Evolutionary conservation across 2,888 invertebrate genomes (phyloP).

Genomic region (Leptinotarsa peninsularis): DNA sequence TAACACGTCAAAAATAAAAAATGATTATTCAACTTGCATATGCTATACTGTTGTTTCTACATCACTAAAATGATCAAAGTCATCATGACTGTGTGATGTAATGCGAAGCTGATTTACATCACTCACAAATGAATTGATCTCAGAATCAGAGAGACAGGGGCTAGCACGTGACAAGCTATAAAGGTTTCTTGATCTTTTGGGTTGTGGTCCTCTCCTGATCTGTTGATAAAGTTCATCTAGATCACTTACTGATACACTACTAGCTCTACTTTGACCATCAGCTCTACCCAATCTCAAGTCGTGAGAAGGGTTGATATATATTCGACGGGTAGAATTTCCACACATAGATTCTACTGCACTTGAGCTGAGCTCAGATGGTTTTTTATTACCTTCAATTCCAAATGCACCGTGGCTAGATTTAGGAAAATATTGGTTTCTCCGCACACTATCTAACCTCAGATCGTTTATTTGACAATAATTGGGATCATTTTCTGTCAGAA

Average conservation of each 20-base stretch:
- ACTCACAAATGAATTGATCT: conserved; percentile 57
- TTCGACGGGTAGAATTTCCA: conserved; percentile 53
- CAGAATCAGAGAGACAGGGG: conserved; percentile 62
- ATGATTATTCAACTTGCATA: background rate
- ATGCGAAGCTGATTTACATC: conserved; percentile 49
- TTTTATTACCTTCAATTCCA: conserved; percentile 33
- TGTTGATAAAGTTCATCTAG: conserved; percentile 79
- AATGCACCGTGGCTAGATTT: conserved; percentile 41
- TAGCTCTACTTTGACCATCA: conserved; percentile 71
- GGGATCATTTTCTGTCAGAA: conserved; percentile 42
- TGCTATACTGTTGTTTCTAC: conserved; percentile 56
- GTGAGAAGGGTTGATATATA: conserved; percentile 68
- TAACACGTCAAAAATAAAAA: background rate
- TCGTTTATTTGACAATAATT: conserved; percentile 45
- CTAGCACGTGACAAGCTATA: conserved; percentile 49
- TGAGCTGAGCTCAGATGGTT: conserved; percentile 48
- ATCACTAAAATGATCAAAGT: conserved; percentile 51
- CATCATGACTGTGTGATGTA: conserved; percentile 47
- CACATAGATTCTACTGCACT: conserved; percentile 54
- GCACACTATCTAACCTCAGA: conserved; percentile 30
- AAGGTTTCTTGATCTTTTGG: conserved; percentile 39
- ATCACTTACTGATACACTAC: conserved; percentile 71
- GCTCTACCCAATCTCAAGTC: conserved; percentile 61
- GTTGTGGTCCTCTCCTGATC: conserved; percentile 68
- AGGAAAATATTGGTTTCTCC: conserved; percentile 30